Evolutionary conservation across 2,113 vertebrate species (phyloP).

Genomic region (Centropus bengalensis): DNA sequence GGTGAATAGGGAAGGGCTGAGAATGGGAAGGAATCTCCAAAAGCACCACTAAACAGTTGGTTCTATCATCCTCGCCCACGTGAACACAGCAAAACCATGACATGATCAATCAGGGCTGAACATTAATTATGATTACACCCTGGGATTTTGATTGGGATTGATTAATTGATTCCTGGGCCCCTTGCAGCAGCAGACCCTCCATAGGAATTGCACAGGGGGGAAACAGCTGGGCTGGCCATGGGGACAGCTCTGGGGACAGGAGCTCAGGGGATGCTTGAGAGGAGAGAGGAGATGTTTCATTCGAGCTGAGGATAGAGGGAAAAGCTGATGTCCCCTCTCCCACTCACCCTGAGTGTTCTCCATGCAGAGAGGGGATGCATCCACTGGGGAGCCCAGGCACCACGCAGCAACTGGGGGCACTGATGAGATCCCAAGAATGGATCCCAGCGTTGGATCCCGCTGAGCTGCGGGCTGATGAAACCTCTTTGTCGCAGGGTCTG

Average conservation of each 20-base stretch:
- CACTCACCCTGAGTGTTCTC: accelerated
- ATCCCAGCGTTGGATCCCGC: not conserved
- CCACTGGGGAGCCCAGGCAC: accelerated
- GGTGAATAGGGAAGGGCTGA: not conserved
- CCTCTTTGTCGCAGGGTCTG: not conserved
- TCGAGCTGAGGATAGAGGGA: not conserved
- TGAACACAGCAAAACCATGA: not conserved
- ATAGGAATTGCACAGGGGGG: not conserved
- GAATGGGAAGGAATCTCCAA: not conserved
- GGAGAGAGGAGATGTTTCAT: not conserved
- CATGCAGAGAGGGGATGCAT: accelerated
- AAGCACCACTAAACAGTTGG: not conserved
- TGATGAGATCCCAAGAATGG: not conserved
- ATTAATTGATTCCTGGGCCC: conserved; percentile 55
- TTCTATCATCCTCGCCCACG: not conserved
- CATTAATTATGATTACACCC: conserved; percentile 73
- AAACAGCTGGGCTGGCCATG: not conserved
- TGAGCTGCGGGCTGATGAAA: accelerated
- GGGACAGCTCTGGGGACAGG: not conserved
- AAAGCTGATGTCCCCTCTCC: not conserved
- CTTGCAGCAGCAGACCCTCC: not conserved
- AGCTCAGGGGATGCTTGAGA: not conserved
- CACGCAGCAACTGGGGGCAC: accelerated
- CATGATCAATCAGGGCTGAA: conserved; percentile 67
- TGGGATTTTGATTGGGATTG: conserved; percentile 65